phyloP scores from a whole-genome alignment of 2,797 vertebrate species.

The Borostomias antarcticus region DNA sequence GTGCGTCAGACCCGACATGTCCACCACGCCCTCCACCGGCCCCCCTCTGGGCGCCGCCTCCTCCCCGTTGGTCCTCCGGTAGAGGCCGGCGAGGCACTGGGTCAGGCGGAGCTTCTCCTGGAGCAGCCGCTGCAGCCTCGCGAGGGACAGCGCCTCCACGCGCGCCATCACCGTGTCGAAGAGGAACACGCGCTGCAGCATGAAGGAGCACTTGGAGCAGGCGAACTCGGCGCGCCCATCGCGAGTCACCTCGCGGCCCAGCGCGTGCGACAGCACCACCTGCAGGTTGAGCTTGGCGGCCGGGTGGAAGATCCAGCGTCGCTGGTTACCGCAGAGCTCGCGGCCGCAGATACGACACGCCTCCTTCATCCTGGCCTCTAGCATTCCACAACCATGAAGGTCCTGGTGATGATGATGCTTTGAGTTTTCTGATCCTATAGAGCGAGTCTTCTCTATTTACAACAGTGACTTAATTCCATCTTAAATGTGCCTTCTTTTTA shows the following conservation, averaged over 20 bases:
- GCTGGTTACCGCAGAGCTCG: constrained; percentile 93
- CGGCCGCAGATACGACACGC: constrained; percentile 89
- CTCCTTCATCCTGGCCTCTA: constrained; percentile 86
- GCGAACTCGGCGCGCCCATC: constrained; percentile 92
- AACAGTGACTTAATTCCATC: too few species aligned
- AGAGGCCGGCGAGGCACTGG: constrained; percentile 85
- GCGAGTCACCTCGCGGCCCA: constrained; percentile 86
- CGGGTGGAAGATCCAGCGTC: constrained; percentile 97
- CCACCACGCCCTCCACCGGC: constrained; percentile 73
- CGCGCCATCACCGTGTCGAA: constrained; percentile 88
- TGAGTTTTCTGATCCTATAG: not conserved
- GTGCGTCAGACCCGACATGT: constrained; percentile 83
- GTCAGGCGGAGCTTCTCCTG: constrained; percentile 89
- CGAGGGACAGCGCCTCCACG: constrained; percentile 88
- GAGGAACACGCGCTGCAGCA: constrained; percentile 95
- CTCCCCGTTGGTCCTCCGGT: constrained; percentile 81
- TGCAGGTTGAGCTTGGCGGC: constrained; percentile 91
- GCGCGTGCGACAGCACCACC: constrained; percentile 90
- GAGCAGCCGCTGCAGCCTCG: constrained; percentile 87
- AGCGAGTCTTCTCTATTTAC: not conserved
- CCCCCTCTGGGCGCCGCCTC: constrained; percentile 16
- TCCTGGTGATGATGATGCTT: not conserved
- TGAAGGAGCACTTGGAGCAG: constrained; percentile 96
- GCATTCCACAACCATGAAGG: constrained; percentile 29
- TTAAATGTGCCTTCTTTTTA: too few species aligned